phyloP scores from a whole-genome alignment of 64 coral and sea anemone species.

The Platygyra sinensis region DNA sequence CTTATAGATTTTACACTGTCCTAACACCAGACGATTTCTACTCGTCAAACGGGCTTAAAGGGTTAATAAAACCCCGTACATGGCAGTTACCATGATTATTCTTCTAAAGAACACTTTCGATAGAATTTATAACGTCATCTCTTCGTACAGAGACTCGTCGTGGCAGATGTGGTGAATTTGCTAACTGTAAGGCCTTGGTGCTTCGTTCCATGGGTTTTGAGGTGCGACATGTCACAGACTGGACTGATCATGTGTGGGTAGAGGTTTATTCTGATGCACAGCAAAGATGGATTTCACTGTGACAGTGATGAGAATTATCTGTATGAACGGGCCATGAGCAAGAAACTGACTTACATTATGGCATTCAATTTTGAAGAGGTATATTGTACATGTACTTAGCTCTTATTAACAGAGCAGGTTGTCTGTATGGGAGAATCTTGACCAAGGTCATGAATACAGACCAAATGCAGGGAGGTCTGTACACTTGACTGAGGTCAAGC shows the following conservation, averaged over 20 bases:
- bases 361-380: conserved; percentile 81
- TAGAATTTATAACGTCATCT: neutral
- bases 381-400: too few species aligned
- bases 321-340: conserved; percentile 54
- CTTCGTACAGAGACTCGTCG: conserved; percentile 60
- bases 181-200: conserved; percentile 69
- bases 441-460: too few species aligned
- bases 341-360: conserved; percentile 85
- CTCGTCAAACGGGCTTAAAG: too few species aligned
- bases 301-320: conserved; percentile 55
- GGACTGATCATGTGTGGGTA: conserved; percentile 89
- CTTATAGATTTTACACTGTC: too few species aligned
- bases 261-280: conserved; percentile 80
- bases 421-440: too few species aligned
- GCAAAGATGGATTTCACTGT: conserved; percentile 70
- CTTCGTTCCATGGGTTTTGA: conserved; percentile 64
- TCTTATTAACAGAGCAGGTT: too few species aligned
- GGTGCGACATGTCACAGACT: conserved; percentile 67
- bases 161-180: conserved; percentile 87
- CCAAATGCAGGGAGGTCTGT: too few species aligned
- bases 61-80: too few species aligned
- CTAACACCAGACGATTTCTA: too few species aligned
- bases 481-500: too few species aligned
- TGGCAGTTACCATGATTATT: too few species aligned
- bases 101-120: too few species aligned